Evolutionary conservation across 2,797 vertebrate species (phyloP), one percentile per base, ranked within the genome.

Genomic region (Rhinatrema bivittatum): DNA sequence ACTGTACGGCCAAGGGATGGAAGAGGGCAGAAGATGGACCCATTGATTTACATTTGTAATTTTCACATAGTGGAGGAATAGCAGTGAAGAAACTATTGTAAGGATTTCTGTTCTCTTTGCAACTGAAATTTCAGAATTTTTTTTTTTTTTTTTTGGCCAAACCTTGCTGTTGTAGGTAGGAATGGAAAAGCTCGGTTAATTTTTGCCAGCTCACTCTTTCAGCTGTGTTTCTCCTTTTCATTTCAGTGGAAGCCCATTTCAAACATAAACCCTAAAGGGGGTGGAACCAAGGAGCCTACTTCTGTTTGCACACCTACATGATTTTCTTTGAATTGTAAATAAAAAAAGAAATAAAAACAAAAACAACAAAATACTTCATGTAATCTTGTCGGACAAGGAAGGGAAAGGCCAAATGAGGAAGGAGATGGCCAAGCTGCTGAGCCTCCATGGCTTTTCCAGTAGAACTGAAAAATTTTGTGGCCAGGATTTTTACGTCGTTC

Each of bases 201-300:
- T n/a, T n/a, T n/a, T n/a, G n/a, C n/a, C n/a, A n/a, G n/a, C n/a
- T n/a, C n/a, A n/a, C n/a, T n/a, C n/a, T n/a, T n/a, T n/a, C n/a
- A n/a, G n/a, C n/a, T n/a, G n/a, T 7, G 1, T 44, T 4, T 16
- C 10, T 22, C 17, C 35, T 34, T 60, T 36, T 56, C 10, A 46
- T 61, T 78, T 10, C 79, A 98, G 95, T 98, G 76, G 94, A 98
- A 73, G 94, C 93, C 51, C 91, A 93, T 74, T 98, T 98, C 62
- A 98, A 98, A 78, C 94, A 98, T 82, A 98, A 98, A 78, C 94
- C 94, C 38, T 98, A 88, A 82, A 13, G n/a, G 50, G 21, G 28
- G 30, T 50, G 36, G 46, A 50, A 46, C 60, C 15, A 29, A 58
- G 62, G 55, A 54, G 24, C 18, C 27, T n/a, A 61, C 51, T 62